Evolutionary conservation across 2,888 invertebrate genomes (phyloP), one percentile per base, ranked within the genome.

Genomic region (Heliconius cydno): DNA sequence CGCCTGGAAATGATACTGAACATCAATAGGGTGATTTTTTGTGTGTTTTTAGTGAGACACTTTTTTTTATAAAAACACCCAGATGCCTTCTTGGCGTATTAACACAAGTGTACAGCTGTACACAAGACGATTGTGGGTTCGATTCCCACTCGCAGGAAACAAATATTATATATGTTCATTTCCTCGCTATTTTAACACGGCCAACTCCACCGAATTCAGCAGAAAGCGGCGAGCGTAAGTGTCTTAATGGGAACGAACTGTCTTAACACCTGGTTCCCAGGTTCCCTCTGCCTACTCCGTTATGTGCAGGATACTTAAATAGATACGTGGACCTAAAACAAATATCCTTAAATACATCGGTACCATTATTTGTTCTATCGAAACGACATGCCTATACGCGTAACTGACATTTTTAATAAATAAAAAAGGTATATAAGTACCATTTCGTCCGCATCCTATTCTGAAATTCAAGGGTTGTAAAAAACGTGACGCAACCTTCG

Each of bases 401-500:
- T 52, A 28, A 28, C 46, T 52, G 57, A 72, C 22, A n/a, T 22
- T 34, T 22, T n/a, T 13, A 0, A 13, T 6, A 72, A 72, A 72
- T 34, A 12, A 19, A 34, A 57, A 13, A 30, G 22, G 30, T 52
- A n/a, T 28, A n/a, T n/a, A n/a, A n/a, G n/a, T 28, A 22, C 22
- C 28, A 52, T 71, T 71, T 52, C 12, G 3, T 3, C 5, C 28
- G 12, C 34, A 7, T 57, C 30, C 30, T 30, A 72, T 57, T 13
- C 57, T n/a, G 30, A 19, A 46, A 71, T 71, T 15, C 28, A 28
- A 30, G 52, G 22, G 28, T 71, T 46, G 19, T 52, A 57, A 30
- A 30, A 72, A 72, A 72, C 34, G 52, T 72, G 72, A 72, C 30
- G 22, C 34, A 52, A 57, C n/a, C 38, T 68, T 68, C 34, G 13